Evolutionary conservation across 2,113 vertebrate genomes (phyloP).

Genomic region (Nyctibius bracteatus): DNA sequence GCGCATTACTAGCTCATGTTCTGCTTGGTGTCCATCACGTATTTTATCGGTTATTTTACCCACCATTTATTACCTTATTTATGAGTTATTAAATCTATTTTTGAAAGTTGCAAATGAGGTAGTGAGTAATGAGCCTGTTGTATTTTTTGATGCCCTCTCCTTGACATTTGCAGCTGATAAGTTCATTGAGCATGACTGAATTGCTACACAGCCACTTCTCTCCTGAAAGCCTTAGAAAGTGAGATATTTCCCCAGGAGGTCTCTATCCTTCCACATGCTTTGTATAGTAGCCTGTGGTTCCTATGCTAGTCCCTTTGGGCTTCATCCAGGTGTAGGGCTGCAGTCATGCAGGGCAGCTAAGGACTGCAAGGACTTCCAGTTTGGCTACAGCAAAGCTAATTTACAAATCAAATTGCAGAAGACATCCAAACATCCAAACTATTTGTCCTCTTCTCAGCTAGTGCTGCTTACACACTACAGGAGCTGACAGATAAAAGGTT

Average conservation of each 20-base stretch:
- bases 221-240: not conserved
- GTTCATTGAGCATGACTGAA: not conserved
- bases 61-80: not conserved
- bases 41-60: not conserved
- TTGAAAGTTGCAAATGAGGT: not conserved
- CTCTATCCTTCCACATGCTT: not conserved
- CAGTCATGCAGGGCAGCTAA: not conserved
- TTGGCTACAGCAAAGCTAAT: not conserved
- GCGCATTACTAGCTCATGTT: not conserved
- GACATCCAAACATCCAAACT: not conserved
- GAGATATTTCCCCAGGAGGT: not conserved
- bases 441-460: not conserved
- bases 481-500: not conserved
- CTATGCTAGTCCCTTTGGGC: not conserved
- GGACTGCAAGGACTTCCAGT: not conserved
- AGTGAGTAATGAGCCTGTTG: not conserved
- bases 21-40: rapidly evolving
- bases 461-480: not conserved
- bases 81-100: not conserved
- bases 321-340: not conserved
- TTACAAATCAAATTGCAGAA: not conserved
- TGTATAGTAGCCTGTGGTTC: not conserved
- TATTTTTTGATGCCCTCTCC: not conserved
- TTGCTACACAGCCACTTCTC: not conserved
- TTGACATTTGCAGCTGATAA: not conserved